Evolutionary conservation across 2,113 vertebrate genomes (phyloP), one percentile per base, ranked within the genome.

Genomic region (Perca flavescens): DNA sequence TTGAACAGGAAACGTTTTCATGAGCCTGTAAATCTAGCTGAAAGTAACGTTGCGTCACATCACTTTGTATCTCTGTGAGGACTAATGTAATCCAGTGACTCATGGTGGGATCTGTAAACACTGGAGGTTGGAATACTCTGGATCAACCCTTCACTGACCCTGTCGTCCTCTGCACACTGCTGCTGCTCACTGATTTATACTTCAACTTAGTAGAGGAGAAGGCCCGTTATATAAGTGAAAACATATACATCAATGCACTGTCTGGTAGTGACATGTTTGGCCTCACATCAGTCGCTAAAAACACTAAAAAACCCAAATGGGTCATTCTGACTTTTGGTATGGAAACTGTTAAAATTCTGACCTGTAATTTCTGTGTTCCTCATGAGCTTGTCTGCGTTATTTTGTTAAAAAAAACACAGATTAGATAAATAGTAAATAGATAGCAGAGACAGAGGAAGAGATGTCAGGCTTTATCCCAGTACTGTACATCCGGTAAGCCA

Each of bases 171-270:
- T 47, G 31, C 43, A 57, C 46, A 54, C 70, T 19, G 56, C 72
- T 66, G 47, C 74, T 25, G n/a, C 72, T 73, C 56, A 54, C 73
- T 84, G 84, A 91, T 90, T 89, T 84, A 85, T 47, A 53, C 21
- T 47, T 73, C 31, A 0, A 5, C 49, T 52, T 70, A 74, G 40
- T 16, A 52, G 43, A 13, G 21, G n/a, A 34, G 15, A 50, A 43
- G 28, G 25, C 13, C 50, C n/a, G 31, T 52, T 70, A 57, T 16
- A 58, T 31, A 22, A 79, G 66, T 43, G 21, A 57, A 40, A 62
- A 61, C 16, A 61, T 34, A 16, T 43, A 43, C 40, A 43, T 43
- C 11, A 43, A 43, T 43, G 36, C 36, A 40, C 36, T 9, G 40
- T 43, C 10, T 43, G 40, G 10, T 11, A 43, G 40, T 10, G 10